Conservation (phyloP, 1,140 invertebrate species). For the Bombus cullumanus region DNA sequence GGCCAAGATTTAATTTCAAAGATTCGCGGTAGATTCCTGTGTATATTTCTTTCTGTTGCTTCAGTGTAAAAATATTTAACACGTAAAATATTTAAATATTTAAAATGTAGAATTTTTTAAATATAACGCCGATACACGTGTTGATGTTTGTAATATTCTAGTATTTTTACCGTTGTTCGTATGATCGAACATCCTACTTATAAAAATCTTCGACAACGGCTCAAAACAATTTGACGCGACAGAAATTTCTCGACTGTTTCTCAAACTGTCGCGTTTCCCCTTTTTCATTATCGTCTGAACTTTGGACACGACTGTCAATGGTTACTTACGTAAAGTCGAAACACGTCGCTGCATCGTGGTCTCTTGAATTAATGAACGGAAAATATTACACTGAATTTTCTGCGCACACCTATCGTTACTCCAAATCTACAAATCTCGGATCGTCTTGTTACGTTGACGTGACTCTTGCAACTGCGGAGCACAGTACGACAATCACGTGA, state of each 20-base stretch:
- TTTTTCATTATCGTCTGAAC: constrained; percentile 9
- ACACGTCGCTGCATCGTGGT: constrained; percentile 5
- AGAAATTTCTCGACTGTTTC: not conserved
- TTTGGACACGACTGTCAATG: constrained; percentile 8
- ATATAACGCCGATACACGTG: too few species aligned
- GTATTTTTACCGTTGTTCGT: not conserved
- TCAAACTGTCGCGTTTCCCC: not conserved
- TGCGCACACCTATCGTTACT: constrained; percentile 10
- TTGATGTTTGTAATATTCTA: not conserved
- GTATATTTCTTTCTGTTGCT: too few species aligned
- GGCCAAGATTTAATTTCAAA: too few species aligned
- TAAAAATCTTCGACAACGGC: not conserved
- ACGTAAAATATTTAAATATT: too few species aligned
- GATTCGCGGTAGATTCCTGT: too few species aligned
- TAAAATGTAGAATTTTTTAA: too few species aligned
- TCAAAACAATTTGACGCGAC: not conserved
- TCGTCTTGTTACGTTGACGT: constrained; percentile 5
- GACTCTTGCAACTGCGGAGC: not conserved
- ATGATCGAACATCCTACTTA: not conserved
- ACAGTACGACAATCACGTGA: constrained; percentile 18
- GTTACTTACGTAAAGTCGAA: constrained; percentile 21
- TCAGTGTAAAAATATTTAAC: too few species aligned
- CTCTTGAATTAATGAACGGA: constrained; percentile 6
- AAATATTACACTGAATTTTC: constrained; percentile 1
- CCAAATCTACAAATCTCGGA: constrained; percentile 14